A percentile compares a stretch with the other conserved stretches of the same genome.
phyloP scores from a whole-genome alignment of 2,888 invertebrate genomes.

The Mimumesa dahlbomi region DNA sequence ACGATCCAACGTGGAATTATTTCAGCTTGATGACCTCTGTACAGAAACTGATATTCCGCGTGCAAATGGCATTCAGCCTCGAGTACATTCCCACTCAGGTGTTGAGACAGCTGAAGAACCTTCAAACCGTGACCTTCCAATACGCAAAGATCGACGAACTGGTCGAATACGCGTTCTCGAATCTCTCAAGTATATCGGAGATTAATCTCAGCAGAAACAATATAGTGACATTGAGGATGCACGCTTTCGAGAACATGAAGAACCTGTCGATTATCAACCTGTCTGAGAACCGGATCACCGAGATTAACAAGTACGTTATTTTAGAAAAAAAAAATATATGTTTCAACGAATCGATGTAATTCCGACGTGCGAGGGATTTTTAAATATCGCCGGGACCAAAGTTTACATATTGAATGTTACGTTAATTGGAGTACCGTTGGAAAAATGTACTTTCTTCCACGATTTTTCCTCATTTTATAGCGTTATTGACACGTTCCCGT shows the following conservation, averaged over 20 bases:
- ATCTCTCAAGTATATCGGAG: conserved; percentile 86
- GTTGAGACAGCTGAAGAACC: conserved; percentile 84
- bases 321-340: too few relatives aligned
- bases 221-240: conserved; percentile 85
- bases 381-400: too few relatives aligned
- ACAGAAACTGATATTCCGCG: conserved; percentile 87
- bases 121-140: conserved; percentile 86
- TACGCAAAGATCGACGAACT: conserved; percentile 88
- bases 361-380: too few relatives aligned
- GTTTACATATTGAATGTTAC: too few relatives aligned
- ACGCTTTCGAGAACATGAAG: conserved; percentile 88
- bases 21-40: conserved; percentile 88
- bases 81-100: conserved; percentile 88
- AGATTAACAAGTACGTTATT: conserved; percentile 83
- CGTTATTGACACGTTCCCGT: too few relatives aligned
- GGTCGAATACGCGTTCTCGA: conserved; percentile 87
- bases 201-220: conserved; percentile 86
- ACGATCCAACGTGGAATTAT: conserved; percentile 88
- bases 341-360: too few relatives aligned
- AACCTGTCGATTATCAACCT: conserved; percentile 86
- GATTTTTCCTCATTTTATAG: too few relatives aligned
- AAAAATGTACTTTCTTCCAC: too few relatives aligned
- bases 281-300: conserved; percentile 89
- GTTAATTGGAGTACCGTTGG: too few relatives aligned
- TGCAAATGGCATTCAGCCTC: conserved; percentile 86